Evolutionary conservation across 2,888 invertebrate genomes (phyloP), one percentile per base, ranked within the genome.

Genomic region (Sericinus montela): DNA sequence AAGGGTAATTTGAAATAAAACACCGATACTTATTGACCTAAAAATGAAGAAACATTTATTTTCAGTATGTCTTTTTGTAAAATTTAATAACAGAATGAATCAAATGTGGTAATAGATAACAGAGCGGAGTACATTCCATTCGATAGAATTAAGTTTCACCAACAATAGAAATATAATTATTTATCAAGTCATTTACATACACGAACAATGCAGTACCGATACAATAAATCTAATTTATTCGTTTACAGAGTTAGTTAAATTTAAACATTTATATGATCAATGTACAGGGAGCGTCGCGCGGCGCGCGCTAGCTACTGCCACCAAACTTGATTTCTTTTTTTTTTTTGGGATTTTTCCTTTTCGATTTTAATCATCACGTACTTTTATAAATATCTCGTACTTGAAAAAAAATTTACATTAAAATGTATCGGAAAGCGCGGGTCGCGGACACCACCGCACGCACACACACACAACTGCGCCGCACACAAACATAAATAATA

Each of bases 21-120:
- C 85, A 88, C 85, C 61, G 75, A 83, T 87, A 73, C 85, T 90
- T 91, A 90, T 91, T 91, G 91, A 91, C 91, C 91, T 91, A 91
- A 91, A 91, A 91, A 91, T 91, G 91, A 91, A 91, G 91, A 91
- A 92, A 92, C 91, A 92, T 92, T 92, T 92, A 92, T 92, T 92
- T 91, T 88, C 89, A 81, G 89, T 88, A 89, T 91, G 91, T 91
- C 91, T 91, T 91, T n/a, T 91, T 91, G 91, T 91, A 87, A 86
- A 89, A 86, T 89, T 87, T 78, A 80, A 79, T 85, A 89, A 89
- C 89, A 89, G 89, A 89, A 89, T 85, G 79, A 88, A 79, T 88
- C 74, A 77, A 85, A 82, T 71, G 79, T 80, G 75, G 76, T 78
- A 75, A 83, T 80, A 85, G 77, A 72, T 45, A 85, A 85, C 83